Evolutionary conservation across 2,113 vertebrate species (phyloP), one percentile per base, ranked within the genome.

Genomic region (Poicephalus gulielmi): DNA sequence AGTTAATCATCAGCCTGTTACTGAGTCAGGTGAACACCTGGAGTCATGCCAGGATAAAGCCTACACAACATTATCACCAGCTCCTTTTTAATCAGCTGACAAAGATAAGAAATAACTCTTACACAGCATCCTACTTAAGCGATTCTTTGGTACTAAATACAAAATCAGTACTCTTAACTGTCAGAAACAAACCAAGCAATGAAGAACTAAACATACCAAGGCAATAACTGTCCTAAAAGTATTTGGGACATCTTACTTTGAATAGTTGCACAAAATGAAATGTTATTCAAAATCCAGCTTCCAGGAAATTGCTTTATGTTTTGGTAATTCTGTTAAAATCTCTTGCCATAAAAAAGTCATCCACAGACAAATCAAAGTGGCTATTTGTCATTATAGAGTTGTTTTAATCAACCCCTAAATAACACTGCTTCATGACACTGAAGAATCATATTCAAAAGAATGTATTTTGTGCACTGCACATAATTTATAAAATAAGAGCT

Each of bases 391-490:
- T 55, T 18, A 39, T 69, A 53, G 17, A 17, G 9, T 27, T 70
- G 14, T n/a, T 70, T 60, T 52, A 82, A 47, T 31, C 78, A 60
- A 60, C 8, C 6, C 17, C 4, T 39, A n/a, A 57, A 11, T 43
- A 57, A 33, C 8, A 28, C 17, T 28, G 8, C 11, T 27, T 55
- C 33, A 28, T 3, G 5, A 43, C 27, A 24, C 5, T 2, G 37
- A 47, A 37, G 25, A 50, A 2, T n/a, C 14, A 46, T 16, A 41
- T 37, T 46, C 35, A 30, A 17, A 46, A 46, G 8, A 7, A 1
- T 3, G 7, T 17, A 47, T 25, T 53, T 84, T 15, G 17, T 0
- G 0, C 35, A 17, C 37, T 6, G 11, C 44, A n/a, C 44, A 6
- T 9, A 8, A 49, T 37, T 53, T 55, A 30, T 35, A 53, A 35